phyloP scores from a whole-genome alignment of 2,797 vertebrate species.

The Diplodus puntazzo region DNA sequence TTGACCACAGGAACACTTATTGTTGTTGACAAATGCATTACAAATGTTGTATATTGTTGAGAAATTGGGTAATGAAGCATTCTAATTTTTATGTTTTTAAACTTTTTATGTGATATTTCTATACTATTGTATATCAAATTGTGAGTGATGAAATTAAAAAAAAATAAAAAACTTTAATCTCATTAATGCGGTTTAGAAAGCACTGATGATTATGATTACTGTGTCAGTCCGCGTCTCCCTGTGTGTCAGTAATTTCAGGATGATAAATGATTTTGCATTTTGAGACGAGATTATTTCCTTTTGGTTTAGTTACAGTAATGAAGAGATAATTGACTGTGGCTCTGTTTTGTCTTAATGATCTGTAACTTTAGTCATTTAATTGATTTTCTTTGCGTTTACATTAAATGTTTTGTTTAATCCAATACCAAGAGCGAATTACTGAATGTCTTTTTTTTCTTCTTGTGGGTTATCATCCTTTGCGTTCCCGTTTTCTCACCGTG shows the following conservation, averaged over 20 bases:
- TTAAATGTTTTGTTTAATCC: slow-evolving; percentile 16
- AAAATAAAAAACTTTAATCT: background rate
- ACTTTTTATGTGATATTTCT: background rate
- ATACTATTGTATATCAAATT: no score
- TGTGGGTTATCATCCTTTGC: background rate
- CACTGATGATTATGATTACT: slow-evolving; percentile 29
- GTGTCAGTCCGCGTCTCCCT: background rate
- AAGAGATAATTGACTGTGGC: slow-evolving; percentile 43
- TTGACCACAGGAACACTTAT: background rate
- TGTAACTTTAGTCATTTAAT: slow-evolving; percentile 27
- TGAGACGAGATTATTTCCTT: slow-evolving; percentile 29
- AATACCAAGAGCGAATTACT: background rate
- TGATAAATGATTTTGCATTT: slow-evolving; percentile 32
- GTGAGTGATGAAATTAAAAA: no score
- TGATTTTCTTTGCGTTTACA: slow-evolving; percentile 16
- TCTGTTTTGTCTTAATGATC: slow-evolving; percentile 40
- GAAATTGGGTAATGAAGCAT: background rate
- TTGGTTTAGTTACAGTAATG: slow-evolving; percentile 35
- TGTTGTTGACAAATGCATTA: background rate
- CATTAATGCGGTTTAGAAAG: slow-evolving; percentile 24
- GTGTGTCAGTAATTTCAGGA: slow-evolving; percentile 18
- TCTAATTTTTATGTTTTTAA: background rate
- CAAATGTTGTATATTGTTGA: background rate
- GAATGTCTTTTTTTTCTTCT: background rate
- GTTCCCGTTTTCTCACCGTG: background rate